A percentile compares a stretch with the other conserved stretches of the same genome.
Conservation (phyloP, 1,140 invertebrate genomes). For the Dinoponera quadriceps region DNA sequence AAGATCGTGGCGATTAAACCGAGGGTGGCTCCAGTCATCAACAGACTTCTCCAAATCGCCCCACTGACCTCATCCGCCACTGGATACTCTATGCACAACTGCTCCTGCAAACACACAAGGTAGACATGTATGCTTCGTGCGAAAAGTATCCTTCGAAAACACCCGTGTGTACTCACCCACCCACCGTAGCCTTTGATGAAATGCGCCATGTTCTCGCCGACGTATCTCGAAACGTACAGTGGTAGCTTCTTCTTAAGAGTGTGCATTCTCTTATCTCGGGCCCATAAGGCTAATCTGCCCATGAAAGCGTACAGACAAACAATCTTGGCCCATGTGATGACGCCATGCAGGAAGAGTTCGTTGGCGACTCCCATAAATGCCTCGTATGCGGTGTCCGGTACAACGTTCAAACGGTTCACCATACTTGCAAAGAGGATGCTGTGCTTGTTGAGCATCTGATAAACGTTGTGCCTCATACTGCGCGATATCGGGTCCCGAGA, state of each 20-base stretch:
- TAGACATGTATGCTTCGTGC: neutral
- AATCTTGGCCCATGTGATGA: slow-evolving; percentile 88
- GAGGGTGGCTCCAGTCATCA: slow-evolving; percentile 87
- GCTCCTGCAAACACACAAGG: slow-evolving; percentile 82
- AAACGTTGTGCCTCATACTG: slow-evolving; percentile 85
- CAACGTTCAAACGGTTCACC: slow-evolving; percentile 87
- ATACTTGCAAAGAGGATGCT: slow-evolving; percentile 87
- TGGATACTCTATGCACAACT: slow-evolving; percentile 87
- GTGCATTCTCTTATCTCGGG: slow-evolving; percentile 84
- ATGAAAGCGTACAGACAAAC: slow-evolving; percentile 88
- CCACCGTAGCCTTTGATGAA: slow-evolving; percentile 84
- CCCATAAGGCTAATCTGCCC: slow-evolving; percentile 86
- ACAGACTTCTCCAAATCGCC: slow-evolving; percentile 86
- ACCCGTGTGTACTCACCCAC: slow-evolving; percentile 77
- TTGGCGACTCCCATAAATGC: slow-evolving; percentile 87
- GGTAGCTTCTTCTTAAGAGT: slow-evolving; percentile 82
- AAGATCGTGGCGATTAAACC: slow-evolving; percentile 86
- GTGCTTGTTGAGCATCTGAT: slow-evolving; percentile 87
- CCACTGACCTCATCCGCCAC: slow-evolving; percentile 86
- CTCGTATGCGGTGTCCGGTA: slow-evolving; percentile 86
- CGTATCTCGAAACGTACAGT: slow-evolving; percentile 82
- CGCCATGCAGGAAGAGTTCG: slow-evolving; percentile 86
- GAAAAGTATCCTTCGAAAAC: neutral
- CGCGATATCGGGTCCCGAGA: slow-evolving; percentile 83
- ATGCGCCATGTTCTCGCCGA: slow-evolving; percentile 81